Conservation (phyloP, 2,113 vertebrate genomes). For the Brienomyrus longianalis region DNA sequence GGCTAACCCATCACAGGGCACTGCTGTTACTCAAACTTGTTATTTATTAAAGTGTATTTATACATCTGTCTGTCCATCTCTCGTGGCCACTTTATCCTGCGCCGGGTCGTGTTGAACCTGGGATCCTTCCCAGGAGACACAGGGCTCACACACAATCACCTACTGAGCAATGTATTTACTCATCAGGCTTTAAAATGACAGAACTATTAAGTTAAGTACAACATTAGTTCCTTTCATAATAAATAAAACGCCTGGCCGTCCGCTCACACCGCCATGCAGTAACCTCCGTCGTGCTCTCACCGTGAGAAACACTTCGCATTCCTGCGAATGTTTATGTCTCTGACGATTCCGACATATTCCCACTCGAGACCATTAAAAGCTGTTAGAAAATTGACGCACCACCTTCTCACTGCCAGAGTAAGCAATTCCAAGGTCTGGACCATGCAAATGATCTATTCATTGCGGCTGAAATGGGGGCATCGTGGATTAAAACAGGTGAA, state of each 20-base stretch:
- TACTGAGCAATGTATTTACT: background rate
- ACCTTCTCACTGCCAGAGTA: background rate
- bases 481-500: background rate
- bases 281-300: background rate
- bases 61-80: background rate
- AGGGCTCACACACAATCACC: background rate
- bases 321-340: background rate
- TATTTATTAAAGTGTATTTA: background rate
- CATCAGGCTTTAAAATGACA: background rate
- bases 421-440: background rate
- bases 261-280: background rate
- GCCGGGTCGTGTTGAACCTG: background rate
- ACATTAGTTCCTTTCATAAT: background rate
- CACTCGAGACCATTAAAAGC: conserved; percentile 8
- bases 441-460: background rate
- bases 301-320: background rate
- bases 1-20: background rate
- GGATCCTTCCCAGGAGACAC: background rate
- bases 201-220: background rate
- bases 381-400: background rate
- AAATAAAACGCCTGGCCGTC: background rate
- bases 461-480: background rate
- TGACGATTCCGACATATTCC: conserved; percentile 9
- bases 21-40: background rate
- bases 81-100: background rate